Evolutionary conservation across 2,797 vertebrate species (phyloP).

Genomic region (Pseudomugil tenellus): DNA sequence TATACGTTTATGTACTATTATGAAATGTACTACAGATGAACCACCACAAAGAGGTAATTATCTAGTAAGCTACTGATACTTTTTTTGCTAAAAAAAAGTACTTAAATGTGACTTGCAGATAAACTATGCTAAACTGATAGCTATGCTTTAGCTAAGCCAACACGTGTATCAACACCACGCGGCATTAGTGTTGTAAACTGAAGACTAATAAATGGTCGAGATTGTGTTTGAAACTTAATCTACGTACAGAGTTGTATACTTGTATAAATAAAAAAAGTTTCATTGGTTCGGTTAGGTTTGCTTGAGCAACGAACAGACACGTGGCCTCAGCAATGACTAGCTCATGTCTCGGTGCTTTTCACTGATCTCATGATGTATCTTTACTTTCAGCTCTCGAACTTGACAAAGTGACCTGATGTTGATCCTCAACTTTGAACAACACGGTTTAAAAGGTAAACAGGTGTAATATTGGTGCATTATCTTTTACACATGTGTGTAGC

Average conservation of each 20-base stretch:
- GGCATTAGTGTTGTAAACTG: fast-evolving
- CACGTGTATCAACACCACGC: constrained; percentile 51
- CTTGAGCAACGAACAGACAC: fast-evolving
- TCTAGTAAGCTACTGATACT: fast-evolving
- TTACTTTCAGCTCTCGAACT: not conserved
- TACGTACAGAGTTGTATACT: not conserved
- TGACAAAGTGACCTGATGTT: not conserved
- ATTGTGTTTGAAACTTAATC: not conserved
- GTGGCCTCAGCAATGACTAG: constrained; percentile 1
- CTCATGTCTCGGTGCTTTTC: not conserved
- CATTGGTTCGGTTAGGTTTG: too few relatives aligned
- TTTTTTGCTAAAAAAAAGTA: fast-evolving
- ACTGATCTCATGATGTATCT: not conserved
- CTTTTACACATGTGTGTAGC: not conserved
- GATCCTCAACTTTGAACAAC: not conserved
- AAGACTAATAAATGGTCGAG: not conserved
- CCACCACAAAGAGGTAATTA: constrained; percentile 52
- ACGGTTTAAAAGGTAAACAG: constrained; percentile 38
- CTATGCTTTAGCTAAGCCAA: not conserved
- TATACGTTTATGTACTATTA: fast-evolving
- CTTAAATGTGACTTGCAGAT: fast-evolving
- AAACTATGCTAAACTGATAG: constrained; percentile 13
- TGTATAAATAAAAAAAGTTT: too few relatives aligned
- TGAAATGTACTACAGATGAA: not conserved
- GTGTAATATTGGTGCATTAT: fast-evolving